Base-by-base conservation (phyloP, 2,888 invertebrate genomes). In the Lottia scabra region DNA sequence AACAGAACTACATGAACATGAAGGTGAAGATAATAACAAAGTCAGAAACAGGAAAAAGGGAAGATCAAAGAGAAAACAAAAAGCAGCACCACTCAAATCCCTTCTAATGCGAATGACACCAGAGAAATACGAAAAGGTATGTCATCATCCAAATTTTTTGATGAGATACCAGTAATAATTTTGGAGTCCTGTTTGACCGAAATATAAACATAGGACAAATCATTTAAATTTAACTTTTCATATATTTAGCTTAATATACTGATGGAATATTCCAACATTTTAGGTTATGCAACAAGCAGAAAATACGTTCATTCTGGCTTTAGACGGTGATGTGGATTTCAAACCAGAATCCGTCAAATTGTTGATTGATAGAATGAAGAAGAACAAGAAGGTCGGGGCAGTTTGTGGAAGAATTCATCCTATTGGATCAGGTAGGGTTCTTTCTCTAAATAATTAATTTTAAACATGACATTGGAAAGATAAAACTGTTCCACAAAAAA, bases 321-420 rank as follows among this genome's bases (percentile, higher is more conserved):
- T 99, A 38, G 99, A 99, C 85, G 99, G 99, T 71, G 99, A 99
- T 86, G 98, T 99, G 86, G 98, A 99, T 90, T 87, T 87, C 91
- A 95, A 96, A 89, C 98, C 98, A 0, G 94, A 94, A 79, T 98
- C 99, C 70, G 98, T 99, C 0, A 94, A 96, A 80, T 91, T 99
- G 73, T 92, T 99, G 68, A 94, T 99, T 46, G 99, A 99, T 93
- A 93, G 99, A 89, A 99, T 99, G 99, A 98, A 98, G 91, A 99
- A 98, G 89, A 98, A 99, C 88, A 94, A 95, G 84, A 96, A 97
- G 89, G 92, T 99, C 68, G 98, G 99, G 69, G 98, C 99, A 64
- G 99, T 98, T 63, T 99, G 99, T 90, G 99, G 99, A 68, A 94
- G 99, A 85, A 99, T 99, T 90, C 99, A 99, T 91, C 99, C 99